These are phyloP conservation scores for Nansenia antarctica DNA, from an alignment of 2,113 vertebrate genomes.

Conservation along the genomic window DNA sequence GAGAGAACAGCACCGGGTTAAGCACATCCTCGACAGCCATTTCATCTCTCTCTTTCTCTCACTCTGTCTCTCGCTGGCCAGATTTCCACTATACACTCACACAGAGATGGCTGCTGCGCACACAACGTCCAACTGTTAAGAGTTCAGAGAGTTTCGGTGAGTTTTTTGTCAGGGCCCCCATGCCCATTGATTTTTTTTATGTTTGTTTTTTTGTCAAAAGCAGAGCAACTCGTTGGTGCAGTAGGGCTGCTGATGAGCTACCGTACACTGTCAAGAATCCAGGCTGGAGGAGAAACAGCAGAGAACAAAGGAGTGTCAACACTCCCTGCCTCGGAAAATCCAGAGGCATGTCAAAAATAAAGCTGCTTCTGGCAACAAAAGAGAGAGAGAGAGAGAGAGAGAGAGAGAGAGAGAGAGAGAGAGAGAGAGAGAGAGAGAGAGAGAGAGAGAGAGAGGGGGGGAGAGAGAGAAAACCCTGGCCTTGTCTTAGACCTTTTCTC, in stretches of 20 bases:
- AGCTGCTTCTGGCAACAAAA: slow-evolving; percentile 3
- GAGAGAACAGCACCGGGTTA: neutral
- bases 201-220: neutral
- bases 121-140: neutral
- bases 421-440: neutral
- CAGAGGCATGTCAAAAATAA: slow-evolving; percentile 8
- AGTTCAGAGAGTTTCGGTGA: neutral
- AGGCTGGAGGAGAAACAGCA: slow-evolving; percentile 5
- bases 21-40: neutral
- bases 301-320: slow-evolving; percentile 39
- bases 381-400: neutral
- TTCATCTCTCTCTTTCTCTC: neutral
- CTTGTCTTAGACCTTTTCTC: slow-evolving; percentile 16
- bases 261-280: slow-evolving; percentile 16
- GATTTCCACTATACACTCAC: neutral
- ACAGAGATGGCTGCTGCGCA: neutral
- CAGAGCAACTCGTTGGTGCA: neutral
- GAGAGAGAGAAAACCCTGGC: neutral
- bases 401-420: neutral
- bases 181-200: neutral
- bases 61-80: neutral
- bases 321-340: neutral
- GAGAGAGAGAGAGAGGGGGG: slow-evolving; percentile 18
- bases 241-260: slow-evolving; percentile 13
- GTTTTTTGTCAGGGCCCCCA: neutral